Conservation (phyloP, 2,888 invertebrate species). For the Bugulina stolonifera region DNA sequence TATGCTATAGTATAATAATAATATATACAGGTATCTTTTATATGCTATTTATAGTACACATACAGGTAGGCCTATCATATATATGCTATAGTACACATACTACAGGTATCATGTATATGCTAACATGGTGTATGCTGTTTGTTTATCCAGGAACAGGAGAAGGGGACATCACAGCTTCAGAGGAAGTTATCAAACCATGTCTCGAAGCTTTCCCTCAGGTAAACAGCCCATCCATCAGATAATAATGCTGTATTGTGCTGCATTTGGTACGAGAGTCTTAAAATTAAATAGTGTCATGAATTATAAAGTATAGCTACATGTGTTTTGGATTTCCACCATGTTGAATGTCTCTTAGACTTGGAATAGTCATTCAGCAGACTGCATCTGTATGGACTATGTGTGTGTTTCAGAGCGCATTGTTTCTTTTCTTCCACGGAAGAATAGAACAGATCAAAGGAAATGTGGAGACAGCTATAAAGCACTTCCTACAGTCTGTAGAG, state of each 20-base stretch:
- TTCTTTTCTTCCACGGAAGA: slow-evolving; percentile 82
- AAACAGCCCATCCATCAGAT: no score
- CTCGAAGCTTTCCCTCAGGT: slow-evolving; percentile 64
- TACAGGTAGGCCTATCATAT: no score
- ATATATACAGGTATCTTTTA: neutral
- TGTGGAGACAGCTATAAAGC: slow-evolving; percentile 51
- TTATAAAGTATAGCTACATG: no score
- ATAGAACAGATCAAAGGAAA: slow-evolving; percentile 75
- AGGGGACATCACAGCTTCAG: slow-evolving; percentile 71
- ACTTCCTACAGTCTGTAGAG: slow-evolving; percentile 71
- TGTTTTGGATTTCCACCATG: no score
- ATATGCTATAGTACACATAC: no score
- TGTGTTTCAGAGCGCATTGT: slow-evolving; percentile 71
- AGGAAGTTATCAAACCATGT: slow-evolving; percentile 62
- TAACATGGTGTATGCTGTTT: neutral
- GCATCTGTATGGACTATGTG: no score
- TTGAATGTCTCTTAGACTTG: no score
- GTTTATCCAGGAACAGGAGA: slow-evolving; percentile 59
- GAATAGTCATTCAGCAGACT: no score
- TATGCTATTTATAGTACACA: neutral
- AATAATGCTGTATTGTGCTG: no score
- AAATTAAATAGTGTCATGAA: no score
- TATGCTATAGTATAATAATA: no score
- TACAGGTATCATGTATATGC: neutral
- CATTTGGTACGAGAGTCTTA: no score